Percentiles rank a stretch among this genome's conserved stretches.
Evolutionary conservation across 2,113 vertebrate genomes (phyloP).

Genomic region (Strix aluco): DNA sequence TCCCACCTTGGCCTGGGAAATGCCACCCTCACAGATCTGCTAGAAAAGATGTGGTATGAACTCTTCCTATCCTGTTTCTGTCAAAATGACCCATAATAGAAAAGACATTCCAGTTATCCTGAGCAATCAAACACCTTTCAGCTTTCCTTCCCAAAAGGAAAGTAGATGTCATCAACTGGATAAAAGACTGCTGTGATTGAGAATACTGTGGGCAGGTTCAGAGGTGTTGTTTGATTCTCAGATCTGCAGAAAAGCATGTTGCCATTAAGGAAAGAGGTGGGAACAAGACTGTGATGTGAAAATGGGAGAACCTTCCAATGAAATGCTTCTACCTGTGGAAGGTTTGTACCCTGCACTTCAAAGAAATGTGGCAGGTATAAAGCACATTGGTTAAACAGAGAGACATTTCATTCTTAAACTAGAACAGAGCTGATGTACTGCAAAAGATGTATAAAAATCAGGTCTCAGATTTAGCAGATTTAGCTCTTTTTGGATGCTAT

Average conservation of each 20-base stretch:
- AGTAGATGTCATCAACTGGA: background rate
- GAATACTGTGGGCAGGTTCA: background rate
- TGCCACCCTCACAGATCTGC: background rate
- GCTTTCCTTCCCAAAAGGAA: background rate
- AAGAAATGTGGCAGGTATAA: background rate
- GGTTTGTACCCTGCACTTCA: background rate
- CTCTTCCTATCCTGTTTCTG: background rate
- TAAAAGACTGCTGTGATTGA: background rate
- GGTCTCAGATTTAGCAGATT: background rate
- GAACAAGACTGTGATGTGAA: background rate
- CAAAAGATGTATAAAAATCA: background rate
- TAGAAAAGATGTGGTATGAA: background rate
- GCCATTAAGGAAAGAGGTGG: background rate
- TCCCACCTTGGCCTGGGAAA: background rate
- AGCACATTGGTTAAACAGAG: background rate
- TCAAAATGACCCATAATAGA: background rate
- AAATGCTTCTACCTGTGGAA: background rate
- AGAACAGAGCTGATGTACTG: background rate
- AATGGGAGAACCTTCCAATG: background rate
- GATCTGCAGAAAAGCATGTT: background rate
- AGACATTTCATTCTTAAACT: background rate
- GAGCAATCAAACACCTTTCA: background rate
- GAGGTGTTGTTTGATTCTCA: background rate
- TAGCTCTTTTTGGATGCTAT: background rate
- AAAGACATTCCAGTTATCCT: background rate